Conservation (phyloP, 1,140 invertebrate species). For the Elymnias hypermnestra region DNA sequence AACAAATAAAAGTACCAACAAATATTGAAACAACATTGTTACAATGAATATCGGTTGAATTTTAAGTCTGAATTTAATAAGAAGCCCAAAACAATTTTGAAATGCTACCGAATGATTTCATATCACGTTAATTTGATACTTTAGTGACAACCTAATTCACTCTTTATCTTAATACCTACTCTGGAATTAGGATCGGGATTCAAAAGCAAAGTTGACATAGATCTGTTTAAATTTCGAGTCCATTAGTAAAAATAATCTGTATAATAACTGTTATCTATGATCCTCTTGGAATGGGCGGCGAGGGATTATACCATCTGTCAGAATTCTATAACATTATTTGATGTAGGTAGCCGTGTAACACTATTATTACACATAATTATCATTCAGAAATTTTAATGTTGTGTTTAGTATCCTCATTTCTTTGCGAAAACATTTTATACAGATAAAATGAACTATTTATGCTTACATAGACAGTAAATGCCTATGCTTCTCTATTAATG, state of each 20-base stretch:
- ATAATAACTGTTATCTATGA: slow-evolving; percentile 18
- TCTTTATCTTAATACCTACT: slow-evolving; percentile 12
- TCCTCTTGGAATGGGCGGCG: slow-evolving; percentile 16
- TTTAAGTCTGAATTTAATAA: too few relatives aligned
- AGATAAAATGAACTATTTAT: too few relatives aligned
- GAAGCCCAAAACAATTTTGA: background rate
- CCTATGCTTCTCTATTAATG: too few relatives aligned
- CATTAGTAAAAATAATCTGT: slow-evolving; percentile 20
- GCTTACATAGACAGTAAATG: too few relatives aligned
- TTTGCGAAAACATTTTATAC: too few relatives aligned
- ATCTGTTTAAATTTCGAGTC: slow-evolving; percentile 20
- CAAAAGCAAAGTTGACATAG: slow-evolving; percentile 14
- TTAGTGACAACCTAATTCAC: background rate
- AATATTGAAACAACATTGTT: too few relatives aligned
- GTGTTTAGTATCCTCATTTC: background rate
- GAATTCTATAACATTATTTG: slow-evolving; percentile 12
- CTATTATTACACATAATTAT: background rate
- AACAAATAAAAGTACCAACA: too few relatives aligned
- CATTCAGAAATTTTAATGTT: background rate
- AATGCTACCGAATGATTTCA: background rate
- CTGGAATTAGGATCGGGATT: slow-evolving; percentile 8
- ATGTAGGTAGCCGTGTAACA: slow-evolving; percentile 7
- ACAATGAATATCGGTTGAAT: too few relatives aligned
- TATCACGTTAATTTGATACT: background rate
- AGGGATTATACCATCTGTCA: slow-evolving; percentile 21